phyloP scores from a whole-genome alignment of 2,888 invertebrate genomes.

The Axea sp. region DNA sequence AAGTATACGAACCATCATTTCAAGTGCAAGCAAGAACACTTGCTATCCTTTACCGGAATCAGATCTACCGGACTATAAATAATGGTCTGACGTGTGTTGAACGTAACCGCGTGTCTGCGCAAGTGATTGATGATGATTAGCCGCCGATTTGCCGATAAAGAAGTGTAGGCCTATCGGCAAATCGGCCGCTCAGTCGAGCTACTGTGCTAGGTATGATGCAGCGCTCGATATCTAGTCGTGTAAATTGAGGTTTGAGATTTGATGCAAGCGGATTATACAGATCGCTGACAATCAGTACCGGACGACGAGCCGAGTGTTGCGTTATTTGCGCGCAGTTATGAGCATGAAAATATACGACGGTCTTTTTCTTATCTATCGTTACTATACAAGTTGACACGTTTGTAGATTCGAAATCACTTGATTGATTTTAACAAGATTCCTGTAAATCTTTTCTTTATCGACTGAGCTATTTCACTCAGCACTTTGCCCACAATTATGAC shows the following conservation, averaged over 20 bases:
- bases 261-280: constrained; percentile 71
- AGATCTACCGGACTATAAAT: constrained; percentile 46
- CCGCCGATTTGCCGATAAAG: constrained; percentile 77
- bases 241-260: constrained; percentile 71
- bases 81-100: constrained; percentile 62
- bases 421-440: constrained; percentile 1
- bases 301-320: constrained; percentile 21
- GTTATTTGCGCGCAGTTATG: constrained; percentile 46
- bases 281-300: constrained; percentile 51
- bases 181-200: constrained; percentile 41
- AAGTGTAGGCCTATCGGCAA: constrained; percentile 71
- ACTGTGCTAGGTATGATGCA: constrained; percentile 69
- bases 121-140: constrained; percentile 79
- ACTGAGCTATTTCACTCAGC: background rate
- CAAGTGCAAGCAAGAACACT: background rate
- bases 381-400: constrained; percentile 30
- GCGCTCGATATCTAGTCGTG: constrained; percentile 73
- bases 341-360: constrained; percentile 20
- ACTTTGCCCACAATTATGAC: too few species aligned
- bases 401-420: constrained; percentile 16
- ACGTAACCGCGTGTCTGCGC: constrained; percentile 67
- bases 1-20: too few species aligned
- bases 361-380: constrained; percentile 32
- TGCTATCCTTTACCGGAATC: constrained; percentile 14
- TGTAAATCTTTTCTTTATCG: background rate